Evolutionary conservation across 2,797 vertebrate genomes (phyloP).

Genomic region (Lophura swinhoii): DNA sequence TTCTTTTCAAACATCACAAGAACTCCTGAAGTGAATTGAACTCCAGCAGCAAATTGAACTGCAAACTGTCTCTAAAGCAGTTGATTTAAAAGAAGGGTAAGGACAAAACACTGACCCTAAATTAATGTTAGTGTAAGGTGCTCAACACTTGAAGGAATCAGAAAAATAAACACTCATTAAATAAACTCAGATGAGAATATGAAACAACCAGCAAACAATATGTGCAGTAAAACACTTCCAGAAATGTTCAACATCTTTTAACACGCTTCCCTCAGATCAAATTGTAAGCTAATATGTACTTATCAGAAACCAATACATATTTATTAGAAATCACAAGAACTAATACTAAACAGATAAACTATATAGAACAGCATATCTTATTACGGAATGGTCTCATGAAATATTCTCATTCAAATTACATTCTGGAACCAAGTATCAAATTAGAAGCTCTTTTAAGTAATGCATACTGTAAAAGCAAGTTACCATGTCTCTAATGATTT

Average conservation of each 20-base stretch:
- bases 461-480: background rate
- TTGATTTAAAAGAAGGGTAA: background rate
- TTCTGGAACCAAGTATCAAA: background rate
- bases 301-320: background rate
- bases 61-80: background rate
- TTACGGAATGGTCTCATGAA: background rate
- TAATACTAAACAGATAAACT: background rate
- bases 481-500: background rate
- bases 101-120: background rate
- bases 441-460: background rate
- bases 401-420: background rate
- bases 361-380: background rate
- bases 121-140: background rate
- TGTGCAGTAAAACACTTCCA: background rate
- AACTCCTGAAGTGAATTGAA: background rate
- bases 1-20: rapidly evolving
- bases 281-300: background rate
- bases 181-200: background rate
- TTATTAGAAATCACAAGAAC: background rate
- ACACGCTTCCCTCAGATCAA: rapidly evolving
- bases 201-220: background rate
- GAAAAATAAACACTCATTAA: background rate
- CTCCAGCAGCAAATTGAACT: background rate
- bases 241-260: background rate
- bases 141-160: background rate